Evolutionary conservation across 2,113 vertebrate species (phyloP).

Genomic region (Reinhardtius hippoglossoides): DNA sequence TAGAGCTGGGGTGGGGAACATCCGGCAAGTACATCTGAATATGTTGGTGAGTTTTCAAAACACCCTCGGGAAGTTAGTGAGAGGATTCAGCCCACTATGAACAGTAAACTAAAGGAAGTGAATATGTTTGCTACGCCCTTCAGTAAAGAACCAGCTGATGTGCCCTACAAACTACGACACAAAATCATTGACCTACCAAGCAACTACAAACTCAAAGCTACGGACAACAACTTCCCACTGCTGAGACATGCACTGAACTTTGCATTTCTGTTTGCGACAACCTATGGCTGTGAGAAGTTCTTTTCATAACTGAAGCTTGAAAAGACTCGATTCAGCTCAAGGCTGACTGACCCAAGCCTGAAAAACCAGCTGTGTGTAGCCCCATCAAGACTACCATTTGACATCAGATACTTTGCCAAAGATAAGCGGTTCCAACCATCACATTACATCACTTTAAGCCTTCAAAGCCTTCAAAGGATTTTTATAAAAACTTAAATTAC

Average conservation of each 20-base stretch:
- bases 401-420: not conserved
- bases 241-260: not conserved
- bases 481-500: not conserved
- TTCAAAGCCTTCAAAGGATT: not conserved
- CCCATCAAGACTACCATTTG: not conserved
- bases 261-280: not conserved
- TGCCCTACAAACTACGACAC: not conserved
- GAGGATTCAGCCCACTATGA: not conserved
- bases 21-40: too few relatives aligned
- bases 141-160: not conserved
- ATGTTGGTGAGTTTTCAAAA: not conserved
- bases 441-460: too few relatives aligned
- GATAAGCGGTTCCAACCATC: not conserved
- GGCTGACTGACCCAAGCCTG: not conserved
- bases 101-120: constrained; percentile 1
- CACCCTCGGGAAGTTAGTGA: not conserved
- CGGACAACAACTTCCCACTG: not conserved
- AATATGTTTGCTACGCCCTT: not conserved
- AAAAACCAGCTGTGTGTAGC: not conserved
- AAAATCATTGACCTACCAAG: not conserved
- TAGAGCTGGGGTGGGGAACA: not conserved
- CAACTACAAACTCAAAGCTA: not conserved
- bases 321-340: not conserved
- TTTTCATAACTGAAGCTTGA: too few relatives aligned
- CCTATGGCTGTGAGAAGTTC: not conserved